These are phyloP conservation scores for Mesorhabditis spiculigera DNA, from an alignment of 2,888 invertebrate genomes.

Conservation along the genomic window DNA sequence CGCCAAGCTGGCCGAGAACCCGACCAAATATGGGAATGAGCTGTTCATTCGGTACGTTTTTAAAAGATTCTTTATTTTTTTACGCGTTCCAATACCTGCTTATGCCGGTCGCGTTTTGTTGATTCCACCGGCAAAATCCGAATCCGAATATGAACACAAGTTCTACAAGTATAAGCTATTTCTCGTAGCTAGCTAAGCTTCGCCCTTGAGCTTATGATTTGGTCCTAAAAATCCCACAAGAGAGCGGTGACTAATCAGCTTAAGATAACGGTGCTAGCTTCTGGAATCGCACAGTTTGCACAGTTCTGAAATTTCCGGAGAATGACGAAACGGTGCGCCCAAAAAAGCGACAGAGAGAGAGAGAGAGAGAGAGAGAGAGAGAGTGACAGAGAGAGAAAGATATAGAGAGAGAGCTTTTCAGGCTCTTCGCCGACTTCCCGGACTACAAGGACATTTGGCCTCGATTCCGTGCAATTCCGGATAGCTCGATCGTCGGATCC, in stretches of 20 bases:
- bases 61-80: no score
- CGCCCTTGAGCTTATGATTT: no score
- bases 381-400: background rate
- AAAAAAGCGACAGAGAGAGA: background rate
- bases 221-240: no score
- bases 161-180: no score
- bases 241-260: background rate
- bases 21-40: background rate
- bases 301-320: background rate
- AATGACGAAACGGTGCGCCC: background rate
- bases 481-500: constrained; percentile 40
- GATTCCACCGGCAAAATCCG: no score
- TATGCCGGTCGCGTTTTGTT: no score
- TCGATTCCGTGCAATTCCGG: constrained; percentile 41
- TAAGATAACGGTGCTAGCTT: background rate
- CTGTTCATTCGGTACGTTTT: constrained; percentile 4
- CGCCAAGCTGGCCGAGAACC: background rate
- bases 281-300: background rate
- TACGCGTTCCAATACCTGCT: no score
- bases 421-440: constrained; percentile 44
- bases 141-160: no score
- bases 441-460: constrained; percentile 51
- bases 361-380: background rate
- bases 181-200: no score
- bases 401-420: constrained; percentile 13